Evolutionary conservation across 1,140 invertebrate genomes (phyloP).

Genomic region (Scylla paramamosain): DNA sequence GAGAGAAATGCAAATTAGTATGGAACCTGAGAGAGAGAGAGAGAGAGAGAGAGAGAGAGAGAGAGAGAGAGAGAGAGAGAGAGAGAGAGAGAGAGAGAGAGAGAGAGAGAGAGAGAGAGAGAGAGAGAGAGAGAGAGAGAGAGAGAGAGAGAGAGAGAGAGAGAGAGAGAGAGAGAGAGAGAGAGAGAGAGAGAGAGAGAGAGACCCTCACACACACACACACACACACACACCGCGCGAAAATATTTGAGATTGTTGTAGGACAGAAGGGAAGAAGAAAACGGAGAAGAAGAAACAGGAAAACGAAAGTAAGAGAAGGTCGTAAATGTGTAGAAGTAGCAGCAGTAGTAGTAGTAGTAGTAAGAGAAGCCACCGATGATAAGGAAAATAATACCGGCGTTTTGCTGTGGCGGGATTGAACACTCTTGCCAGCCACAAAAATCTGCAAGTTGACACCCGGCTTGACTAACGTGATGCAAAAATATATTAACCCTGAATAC

Average conservation of each 20-base stretch:
- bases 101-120: neutral
- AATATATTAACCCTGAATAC: no score
- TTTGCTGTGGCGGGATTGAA: no score
- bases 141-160: neutral
- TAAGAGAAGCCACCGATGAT: no score
- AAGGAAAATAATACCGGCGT: no score
- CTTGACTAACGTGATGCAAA: no score
- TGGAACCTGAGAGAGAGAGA: neutral
- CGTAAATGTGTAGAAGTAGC: neutral
- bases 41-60: neutral
- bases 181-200: neutral
- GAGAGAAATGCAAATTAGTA: neutral
- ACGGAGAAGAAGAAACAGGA: no score
- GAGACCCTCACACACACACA: neutral
- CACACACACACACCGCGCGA: no score
- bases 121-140: neutral
- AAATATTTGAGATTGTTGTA: no score
- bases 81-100: slow-evolving; percentile 31
- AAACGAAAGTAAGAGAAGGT: neutral
- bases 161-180: slow-evolving; percentile 2
- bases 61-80: neutral
- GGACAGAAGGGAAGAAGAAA: no score
- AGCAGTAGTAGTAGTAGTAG: neutral
- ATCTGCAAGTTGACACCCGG: no score
- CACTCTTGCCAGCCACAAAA: no score